phyloP scores from a whole-genome alignment of 2,888 invertebrate species.

The Campoplex nolae region DNA sequence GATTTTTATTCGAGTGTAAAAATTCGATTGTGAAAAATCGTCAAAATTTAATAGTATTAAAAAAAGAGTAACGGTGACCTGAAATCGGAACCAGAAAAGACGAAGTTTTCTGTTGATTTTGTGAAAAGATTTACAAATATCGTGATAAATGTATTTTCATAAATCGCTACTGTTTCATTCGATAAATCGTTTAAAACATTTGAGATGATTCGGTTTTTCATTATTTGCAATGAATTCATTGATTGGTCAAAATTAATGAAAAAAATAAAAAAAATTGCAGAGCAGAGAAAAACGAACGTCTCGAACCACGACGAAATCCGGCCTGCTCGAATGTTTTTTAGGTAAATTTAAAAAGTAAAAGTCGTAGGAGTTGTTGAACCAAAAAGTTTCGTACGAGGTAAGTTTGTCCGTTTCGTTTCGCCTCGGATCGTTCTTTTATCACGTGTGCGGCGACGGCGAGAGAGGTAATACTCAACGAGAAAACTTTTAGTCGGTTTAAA shows the following conservation, averaged over 20 bases:
- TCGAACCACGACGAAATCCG: background rate
- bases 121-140: no score
- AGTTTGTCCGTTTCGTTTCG: background rate
- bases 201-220: no score
- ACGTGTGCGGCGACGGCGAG: slow-evolving; percentile 20
- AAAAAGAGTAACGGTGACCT: no score
- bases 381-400: slow-evolving; percentile 27
- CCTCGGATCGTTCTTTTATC: slow-evolving; percentile 3
- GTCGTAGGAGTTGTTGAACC: background rate
- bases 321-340: background rate
- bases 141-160: no score
- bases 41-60: no score
- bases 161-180: no score
- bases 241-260: background rate
- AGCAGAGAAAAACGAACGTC: background rate
- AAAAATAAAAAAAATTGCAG: no score
- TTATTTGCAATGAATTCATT: background rate
- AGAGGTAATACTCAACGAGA: slow-evolving; percentile 40
- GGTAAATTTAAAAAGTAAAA: slow-evolving; percentile 13
- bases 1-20: no score
- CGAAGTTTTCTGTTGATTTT: no score
- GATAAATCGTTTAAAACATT: no score
- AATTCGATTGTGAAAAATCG: no score
- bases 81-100: no score
- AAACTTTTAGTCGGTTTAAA: slow-evolving; percentile 52